phyloP scores from a whole-genome alignment of 1,140 invertebrate genomes.

The Hyles vespertilio region DNA sequence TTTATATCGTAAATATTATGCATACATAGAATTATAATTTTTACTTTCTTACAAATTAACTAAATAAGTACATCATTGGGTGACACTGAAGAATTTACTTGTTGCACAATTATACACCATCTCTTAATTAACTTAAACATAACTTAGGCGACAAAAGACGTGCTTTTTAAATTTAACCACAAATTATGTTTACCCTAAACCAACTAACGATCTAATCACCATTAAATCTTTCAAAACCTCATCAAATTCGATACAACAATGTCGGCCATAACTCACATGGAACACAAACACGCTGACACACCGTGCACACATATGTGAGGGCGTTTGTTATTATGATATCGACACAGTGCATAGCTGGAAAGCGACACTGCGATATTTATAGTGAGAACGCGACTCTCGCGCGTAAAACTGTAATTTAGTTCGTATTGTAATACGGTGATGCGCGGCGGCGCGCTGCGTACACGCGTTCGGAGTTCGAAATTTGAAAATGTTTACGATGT shows the following conservation, averaged over 20 bases:
- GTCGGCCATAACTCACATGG: conserved; percentile 5
- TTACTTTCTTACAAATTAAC: too few relatives aligned
- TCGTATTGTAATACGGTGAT: conserved; percentile 1
- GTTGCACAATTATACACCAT: too few relatives aligned
- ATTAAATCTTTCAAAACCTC: conserved; percentile 6
- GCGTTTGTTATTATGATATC: neutral
- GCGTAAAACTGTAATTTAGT: conserved; percentile 9
- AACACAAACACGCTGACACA: conserved; percentile 4
- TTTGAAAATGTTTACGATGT: conserved; percentile 2
- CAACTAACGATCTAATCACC: too few relatives aligned
- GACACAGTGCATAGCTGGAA: conserved; percentile 5
- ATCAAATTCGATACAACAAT: conserved; percentile 5
- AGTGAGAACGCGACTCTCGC: conserved; percentile 6
- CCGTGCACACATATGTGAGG: neutral
- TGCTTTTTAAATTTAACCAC: too few relatives aligned
- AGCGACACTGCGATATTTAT: conserved; percentile 4
- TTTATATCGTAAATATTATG: too few relatives aligned
- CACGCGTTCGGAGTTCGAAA: conserved; percentile 1
- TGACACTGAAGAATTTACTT: too few relatives aligned
- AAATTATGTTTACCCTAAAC: too few relatives aligned
- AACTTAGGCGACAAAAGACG: too few relatives aligned
- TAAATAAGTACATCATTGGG: too few relatives aligned
- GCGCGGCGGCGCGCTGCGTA: conserved; percentile 1
- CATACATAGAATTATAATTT: too few relatives aligned
- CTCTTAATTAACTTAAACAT: too few relatives aligned